Base-by-base conservation (phyloP, 2,888 invertebrate species). In the Nomada fucata region DNA sequence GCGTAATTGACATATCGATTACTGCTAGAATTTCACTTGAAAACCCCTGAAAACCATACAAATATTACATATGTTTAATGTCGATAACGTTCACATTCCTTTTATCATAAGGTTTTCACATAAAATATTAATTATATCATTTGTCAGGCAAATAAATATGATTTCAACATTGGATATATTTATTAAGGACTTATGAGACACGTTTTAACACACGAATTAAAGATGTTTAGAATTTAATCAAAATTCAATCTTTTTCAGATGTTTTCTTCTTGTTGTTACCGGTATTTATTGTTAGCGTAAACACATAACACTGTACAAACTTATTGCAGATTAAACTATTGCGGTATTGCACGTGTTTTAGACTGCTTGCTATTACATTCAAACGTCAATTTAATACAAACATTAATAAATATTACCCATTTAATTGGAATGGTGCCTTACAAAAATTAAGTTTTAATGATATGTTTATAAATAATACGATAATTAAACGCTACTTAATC, bases 101-200 rank as follows among this genome's bases (percentile, higher is more conserved):
- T 60, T 47, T n/a, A 70, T 59, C 18, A 29, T n/a, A 52, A n/a
- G 18, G 18, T 29, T 65, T 50, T 50, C 29, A 50, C 5, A 4
- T 15, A 18, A 47, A 70, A 59, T n/a, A 29, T 20, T n/a, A 55
- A 23, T 68, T 57, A n/a, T 20, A 47, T 69, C 44, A 20, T n/a
- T 36, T 44, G 47, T 47, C 44, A 47, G 29, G 29, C 57, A n/a
- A 36, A 10, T 64, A 50, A 64, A 50, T 13, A 2, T n/a, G 50
- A 65, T n/a, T 26, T 59, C 18, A 26, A 69, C 4, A 47, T 2
- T 36, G 20, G 1, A 42, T 9, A 29, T 9, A 20, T 26, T 44
- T 68, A 13, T 44, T 42, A 1, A 5, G 5, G 55, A 44, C 23
- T 26, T 55, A 5, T 55, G n/a, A 10, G 23, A 68, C 23, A 57